These are phyloP conservation scores for Bos javanicus DNA, from an alignment of 2,113 vertebrate genomes.

Conservation along the genomic window DNA sequence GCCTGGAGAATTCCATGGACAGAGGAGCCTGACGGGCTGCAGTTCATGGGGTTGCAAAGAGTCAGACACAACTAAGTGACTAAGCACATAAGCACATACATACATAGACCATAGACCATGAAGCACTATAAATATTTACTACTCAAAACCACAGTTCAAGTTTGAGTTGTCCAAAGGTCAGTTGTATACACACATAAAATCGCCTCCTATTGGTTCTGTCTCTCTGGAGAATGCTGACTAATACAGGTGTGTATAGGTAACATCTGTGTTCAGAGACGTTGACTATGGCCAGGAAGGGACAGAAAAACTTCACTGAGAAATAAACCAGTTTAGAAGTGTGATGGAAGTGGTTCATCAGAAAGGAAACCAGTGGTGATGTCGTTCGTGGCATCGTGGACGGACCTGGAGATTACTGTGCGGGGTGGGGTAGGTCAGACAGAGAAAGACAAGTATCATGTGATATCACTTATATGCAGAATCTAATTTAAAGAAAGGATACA, in stretches of 20 bases:
- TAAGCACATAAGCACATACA: background rate
- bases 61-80: background rate
- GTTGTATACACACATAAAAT: background rate
- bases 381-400: background rate
- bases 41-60: background rate
- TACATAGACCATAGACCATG: background rate
- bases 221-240: background rate
- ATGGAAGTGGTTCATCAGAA: background rate
- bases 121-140: background rate
- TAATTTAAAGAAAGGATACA: background rate
- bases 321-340: background rate
- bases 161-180: background rate
- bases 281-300: background rate
- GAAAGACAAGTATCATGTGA: background rate
- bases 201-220: background rate
- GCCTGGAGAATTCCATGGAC: background rate
- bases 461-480: background rate
- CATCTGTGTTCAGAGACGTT: background rate
- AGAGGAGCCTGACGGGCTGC: background rate
- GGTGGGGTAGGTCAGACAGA: background rate
- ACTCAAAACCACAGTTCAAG: background rate
- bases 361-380: background rate
- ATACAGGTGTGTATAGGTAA: background rate
- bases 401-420: background rate
- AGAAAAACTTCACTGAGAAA: background rate